Evolutionary conservation across 2,888 invertebrate genomes (phyloP).

Genomic region (Entomobrya proxima): DNA sequence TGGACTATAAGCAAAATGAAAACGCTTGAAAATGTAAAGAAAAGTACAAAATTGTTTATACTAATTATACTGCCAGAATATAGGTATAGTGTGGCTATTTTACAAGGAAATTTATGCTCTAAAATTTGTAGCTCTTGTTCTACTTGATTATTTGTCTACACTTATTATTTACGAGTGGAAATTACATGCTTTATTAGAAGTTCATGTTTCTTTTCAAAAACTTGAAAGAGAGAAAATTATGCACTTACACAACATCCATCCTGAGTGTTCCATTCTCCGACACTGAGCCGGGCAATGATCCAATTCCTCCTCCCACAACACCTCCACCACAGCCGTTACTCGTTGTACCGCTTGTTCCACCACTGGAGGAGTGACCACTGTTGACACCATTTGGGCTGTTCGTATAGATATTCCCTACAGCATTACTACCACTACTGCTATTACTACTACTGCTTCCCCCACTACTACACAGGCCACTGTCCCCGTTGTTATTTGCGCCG

Average conservation of each 20-base stretch:
- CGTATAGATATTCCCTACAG: slow-evolving; percentile 56
- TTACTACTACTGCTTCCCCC: slow-evolving; percentile 7
- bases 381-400: slow-evolving; percentile 60
- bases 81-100: too few relatives aligned
- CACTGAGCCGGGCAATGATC: not conserved
- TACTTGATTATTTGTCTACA: too few relatives aligned
- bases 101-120: too few relatives aligned
- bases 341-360: slow-evolving; percentile 27
- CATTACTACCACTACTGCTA: slow-evolving; percentile 19
- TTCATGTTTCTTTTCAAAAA: not conserved
- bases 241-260: slow-evolving; percentile 60
- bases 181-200: not conserved
- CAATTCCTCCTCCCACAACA: slow-evolving; percentile 31
- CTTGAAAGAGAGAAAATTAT: not conserved
- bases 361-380: slow-evolving; percentile 22
- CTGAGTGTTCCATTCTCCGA: slow-evolving; percentile 42
- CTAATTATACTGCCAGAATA: too few relatives aligned
- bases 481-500: slow-evolving; percentile 14
- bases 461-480: slow-evolving; percentile 27
- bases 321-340: slow-evolving; percentile 52
- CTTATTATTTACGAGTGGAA: not conserved
- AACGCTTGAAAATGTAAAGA: not conserved
- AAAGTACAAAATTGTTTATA: too few relatives aligned
- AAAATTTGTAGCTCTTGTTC: too few relatives aligned
- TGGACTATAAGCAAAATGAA: too few relatives aligned